phyloP scores from a whole-genome alignment of 2,113 vertebrate species.

The Xiphophorus couchianus region DNA sequence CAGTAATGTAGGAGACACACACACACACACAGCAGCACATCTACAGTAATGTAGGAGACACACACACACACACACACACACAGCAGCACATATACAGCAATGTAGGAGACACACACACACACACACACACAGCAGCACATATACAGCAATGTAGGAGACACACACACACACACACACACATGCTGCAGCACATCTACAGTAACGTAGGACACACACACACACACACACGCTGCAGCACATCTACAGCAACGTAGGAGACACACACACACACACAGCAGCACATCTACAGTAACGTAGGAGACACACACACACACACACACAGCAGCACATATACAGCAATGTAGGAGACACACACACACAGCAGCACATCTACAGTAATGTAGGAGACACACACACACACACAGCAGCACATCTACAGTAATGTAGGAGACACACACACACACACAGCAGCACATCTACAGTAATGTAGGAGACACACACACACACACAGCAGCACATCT shows the following conservation, averaged over 20 bases:
- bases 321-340: constrained; percentile 89
- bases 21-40: constrained; percentile 78
- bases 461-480: constrained; percentile 74
- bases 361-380: constrained; percentile 90
- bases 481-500: too few species aligned
- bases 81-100: constrained; percentile 80
- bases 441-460: constrained; percentile 71
- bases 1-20: constrained; percentile 81
- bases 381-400: constrained; percentile 53
- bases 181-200: constrained; percentile 91
- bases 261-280: too few species aligned
- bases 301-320: too few species aligned
- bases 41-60: constrained; percentile 87
- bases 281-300: constrained; percentile 84
- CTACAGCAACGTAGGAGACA: constrained; percentile 85
- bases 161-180: too few species aligned
- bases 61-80: too few species aligned
- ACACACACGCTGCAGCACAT: constrained; percentile 81
- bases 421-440: constrained; percentile 65
- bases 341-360: constrained; percentile 55
- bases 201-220: constrained; percentile 73
- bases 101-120: constrained; percentile 56
- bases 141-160: constrained; percentile 84
- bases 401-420: constrained; percentile 88
- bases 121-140: constrained; percentile 79